Base-by-base conservation (phyloP, 2,797 vertebrate species). In the Poeciliopsis paucimaculata region DNA sequence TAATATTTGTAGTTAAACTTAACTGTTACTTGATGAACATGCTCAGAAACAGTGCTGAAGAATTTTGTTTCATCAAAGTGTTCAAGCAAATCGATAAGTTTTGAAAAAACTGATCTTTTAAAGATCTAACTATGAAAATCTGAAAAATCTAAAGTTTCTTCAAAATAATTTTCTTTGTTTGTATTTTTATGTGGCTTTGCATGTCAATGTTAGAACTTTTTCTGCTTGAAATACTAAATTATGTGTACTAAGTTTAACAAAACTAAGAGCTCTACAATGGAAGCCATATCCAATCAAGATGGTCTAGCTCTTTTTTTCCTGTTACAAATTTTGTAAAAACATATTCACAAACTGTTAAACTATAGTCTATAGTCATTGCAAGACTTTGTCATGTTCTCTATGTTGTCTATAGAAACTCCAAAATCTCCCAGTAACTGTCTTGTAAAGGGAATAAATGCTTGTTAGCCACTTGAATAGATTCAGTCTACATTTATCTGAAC, bases 401-500 rank as follows among this genome's bases (percentile, higher is more conserved):
- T 36, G 51, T 71, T 76, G 28, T 13, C 28, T 31, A 64, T 62
- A 45, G 68, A 62, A 68, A 72, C 68, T 76, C 31, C 15, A 77
- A 39, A 18, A 45, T 23, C 2, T 45, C 7, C 20, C 64, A 49
- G 9, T 60, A 23, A 26, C 26, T 47, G 66, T 26, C 41, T 8
- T 31, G 20, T 23, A 39, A 60, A 72, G 20, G 28, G 23, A 70
- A 45, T 64, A 16, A 34, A 51, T 46, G 41, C 2, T 57, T 51
- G n/a, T 57, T 49, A 20, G 45, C 28, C 34, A 36, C 36, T 75
- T 64, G 41, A 68, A 72, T 31, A 57, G 26, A 41, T 72, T 91
- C 82, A 94, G 51, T 96, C 95, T 60, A 87, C 79, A 78, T 86
- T 94, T 34, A 90, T 83, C 74, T 93, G 92, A 87, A 95, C 90